Evolutionary conservation across 2,797 vertebrate species (phyloP).

Genomic region (Odontamblyopus rebecca): DNA sequence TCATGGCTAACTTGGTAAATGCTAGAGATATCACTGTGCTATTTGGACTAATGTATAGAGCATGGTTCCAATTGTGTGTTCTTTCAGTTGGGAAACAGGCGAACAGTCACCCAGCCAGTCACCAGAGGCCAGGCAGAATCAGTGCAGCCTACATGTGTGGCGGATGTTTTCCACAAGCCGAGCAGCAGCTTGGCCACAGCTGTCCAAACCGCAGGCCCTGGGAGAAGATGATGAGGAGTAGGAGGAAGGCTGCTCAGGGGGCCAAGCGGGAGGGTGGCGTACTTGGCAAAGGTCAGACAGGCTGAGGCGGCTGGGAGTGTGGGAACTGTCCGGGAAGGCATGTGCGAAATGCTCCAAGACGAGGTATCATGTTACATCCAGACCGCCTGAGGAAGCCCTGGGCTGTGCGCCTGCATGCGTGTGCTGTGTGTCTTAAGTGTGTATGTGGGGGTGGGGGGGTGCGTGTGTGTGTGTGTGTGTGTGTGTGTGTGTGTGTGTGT

Average conservation of each 20-base stretch:
- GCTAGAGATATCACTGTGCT: not conserved
- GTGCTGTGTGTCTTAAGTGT: slow-evolving; percentile 22
- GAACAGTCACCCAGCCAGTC: slow-evolving; percentile 12
- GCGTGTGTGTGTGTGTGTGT: slow-evolving; percentile 19
- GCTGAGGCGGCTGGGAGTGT: slow-evolving; percentile 81
- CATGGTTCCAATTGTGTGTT: slow-evolving; percentile 35
- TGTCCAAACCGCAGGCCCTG: slow-evolving; percentile 82
- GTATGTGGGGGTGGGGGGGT: slow-evolving; percentile 22
- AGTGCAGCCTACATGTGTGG: slow-evolving; percentile 81
- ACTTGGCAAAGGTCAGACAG: slow-evolving; percentile 85
- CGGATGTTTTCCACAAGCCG: slow-evolving; percentile 90
- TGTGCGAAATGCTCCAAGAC: slow-evolving; percentile 80
- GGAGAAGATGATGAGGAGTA: slow-evolving; percentile 72
- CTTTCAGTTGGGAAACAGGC: slow-evolving; percentile 55
- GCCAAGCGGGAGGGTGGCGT: slow-evolving; percentile 64
- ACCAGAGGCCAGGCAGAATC: slow-evolving; percentile 66
- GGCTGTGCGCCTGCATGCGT: slow-evolving; percentile 37
- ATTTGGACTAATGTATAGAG: slow-evolving; percentile 3
- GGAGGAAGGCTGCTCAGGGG: slow-evolving; percentile 58
- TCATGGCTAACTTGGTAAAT: not conserved
- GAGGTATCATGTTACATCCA: slow-evolving; percentile 80
- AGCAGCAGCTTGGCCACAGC: slow-evolving; percentile 86
- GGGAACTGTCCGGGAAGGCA: slow-evolving; percentile 83
- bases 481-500: slow-evolving; percentile 23
- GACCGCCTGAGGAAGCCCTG: slow-evolving; percentile 70